phyloP scores from a whole-genome alignment of 2,888 invertebrate species.

The Chrysomela aeneicollis region DNA sequence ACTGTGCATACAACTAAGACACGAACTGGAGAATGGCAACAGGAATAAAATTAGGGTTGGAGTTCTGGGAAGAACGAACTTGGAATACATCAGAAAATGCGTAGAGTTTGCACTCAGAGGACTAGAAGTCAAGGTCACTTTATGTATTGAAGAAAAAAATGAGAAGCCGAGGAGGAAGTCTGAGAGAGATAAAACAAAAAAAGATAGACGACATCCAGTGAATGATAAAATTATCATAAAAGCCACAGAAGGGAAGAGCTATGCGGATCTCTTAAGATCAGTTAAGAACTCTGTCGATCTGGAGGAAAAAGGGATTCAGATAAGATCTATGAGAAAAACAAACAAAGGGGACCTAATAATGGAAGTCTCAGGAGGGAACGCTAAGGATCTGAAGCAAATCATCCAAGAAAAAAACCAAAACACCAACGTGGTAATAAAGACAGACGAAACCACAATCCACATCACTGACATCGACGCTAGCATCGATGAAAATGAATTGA shows the following conservation, averaged over 20 bases:
- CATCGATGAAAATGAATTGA: conserved; percentile 12
- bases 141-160: neutral
- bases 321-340: conserved; percentile 16
- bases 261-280: conserved; percentile 9
- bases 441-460: conserved; percentile 9
- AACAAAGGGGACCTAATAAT: conserved; percentile 16
- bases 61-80: neutral
- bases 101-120: conserved; percentile 1
- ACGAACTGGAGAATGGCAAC: neutral
- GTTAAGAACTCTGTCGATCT: conserved; percentile 16
- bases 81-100: conserved; percentile 6
- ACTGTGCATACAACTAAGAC: conserved; percentile 10
- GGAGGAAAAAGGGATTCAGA: too few relatives aligned
- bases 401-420: conserved; percentile 6
- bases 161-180: neutral
- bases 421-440: neutral
- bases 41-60: neutral
- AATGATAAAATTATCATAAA: conserved; percentile 12
- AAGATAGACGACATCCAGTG: too few relatives aligned
- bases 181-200: neutral
- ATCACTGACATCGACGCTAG: conserved; percentile 17
- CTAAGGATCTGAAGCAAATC: conserved; percentile 9
- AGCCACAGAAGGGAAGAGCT: conserved; percentile 8
- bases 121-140: neutral
- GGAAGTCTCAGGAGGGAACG: conserved; percentile 18